These are phyloP conservation scores for Rhea americana DNA, from an alignment of 2,113 vertebrate genomes.

Conservation along the genomic window DNA sequence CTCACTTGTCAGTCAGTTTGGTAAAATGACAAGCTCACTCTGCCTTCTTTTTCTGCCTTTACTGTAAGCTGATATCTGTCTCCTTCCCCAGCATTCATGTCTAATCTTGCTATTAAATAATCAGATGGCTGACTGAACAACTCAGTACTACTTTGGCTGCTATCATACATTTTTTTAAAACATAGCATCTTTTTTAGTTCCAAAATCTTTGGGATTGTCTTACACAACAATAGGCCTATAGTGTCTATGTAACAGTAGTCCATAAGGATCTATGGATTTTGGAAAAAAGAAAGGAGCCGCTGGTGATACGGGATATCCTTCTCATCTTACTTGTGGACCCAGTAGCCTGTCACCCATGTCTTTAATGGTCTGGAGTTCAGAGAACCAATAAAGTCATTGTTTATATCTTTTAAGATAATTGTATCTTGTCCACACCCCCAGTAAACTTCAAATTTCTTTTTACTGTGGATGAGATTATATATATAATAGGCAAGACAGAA, in stretches of 20 bases:
- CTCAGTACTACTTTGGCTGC: neutral
- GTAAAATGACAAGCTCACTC: neutral
- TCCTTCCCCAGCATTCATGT: neutral
- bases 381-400: neutral
- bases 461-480: neutral
- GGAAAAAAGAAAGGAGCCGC: neutral
- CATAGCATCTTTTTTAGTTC: neutral
- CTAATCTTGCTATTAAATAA: neutral
- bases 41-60: neutral
- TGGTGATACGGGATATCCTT: neutral
- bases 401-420: slow-evolving; percentile 31
- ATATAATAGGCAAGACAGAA: neutral
- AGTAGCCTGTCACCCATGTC: neutral
- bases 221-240: neutral
- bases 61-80: neutral
- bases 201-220: neutral
- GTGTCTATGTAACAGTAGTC: neutral
- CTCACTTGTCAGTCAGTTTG: neutral
- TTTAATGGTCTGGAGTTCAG: slow-evolving; percentile 14
- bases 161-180: neutral
- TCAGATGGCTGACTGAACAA: neutral
- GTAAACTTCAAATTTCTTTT: neutral
- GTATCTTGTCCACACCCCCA: slow-evolving; percentile 1
- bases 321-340: neutral
- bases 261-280: neutral